A percentile compares a stretch with the other conserved stretches of the same genome.
Conservation (phyloP, 1,140 invertebrate species). For the Prorops nasuta region DNA sequence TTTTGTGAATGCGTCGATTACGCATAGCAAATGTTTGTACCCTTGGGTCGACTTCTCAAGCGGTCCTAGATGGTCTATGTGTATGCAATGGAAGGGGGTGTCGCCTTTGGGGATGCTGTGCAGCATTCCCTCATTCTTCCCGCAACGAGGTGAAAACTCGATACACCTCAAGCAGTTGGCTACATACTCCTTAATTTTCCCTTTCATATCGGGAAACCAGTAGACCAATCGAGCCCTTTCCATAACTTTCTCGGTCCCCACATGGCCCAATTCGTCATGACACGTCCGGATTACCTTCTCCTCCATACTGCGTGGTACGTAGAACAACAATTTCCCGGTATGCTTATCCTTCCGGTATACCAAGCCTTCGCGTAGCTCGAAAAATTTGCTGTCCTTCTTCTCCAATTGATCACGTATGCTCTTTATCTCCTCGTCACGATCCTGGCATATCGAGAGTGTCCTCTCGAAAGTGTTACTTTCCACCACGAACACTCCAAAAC, state of each 20-base stretch:
- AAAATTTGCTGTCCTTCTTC: background rate
- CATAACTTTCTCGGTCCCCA: background rate
- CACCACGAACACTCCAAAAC: background rate
- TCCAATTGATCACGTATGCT: background rate
- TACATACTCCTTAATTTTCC: background rate
- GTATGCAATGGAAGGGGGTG: conserved; percentile 2
- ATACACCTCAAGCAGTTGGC: conserved; percentile 26
- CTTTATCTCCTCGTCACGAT: background rate
- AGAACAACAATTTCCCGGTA: conserved; percentile 6
- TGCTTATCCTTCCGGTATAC: conserved; percentile 16
- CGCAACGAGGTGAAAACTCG: conserved; percentile 3
- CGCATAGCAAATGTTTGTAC: no score
- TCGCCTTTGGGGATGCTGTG: conserved; percentile 4
- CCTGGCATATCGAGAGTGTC: conserved; percentile 3
- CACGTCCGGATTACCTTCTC: conserved; percentile 16
- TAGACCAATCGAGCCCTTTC: background rate
- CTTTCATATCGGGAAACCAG: background rate
- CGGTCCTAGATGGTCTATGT: conserved; percentile 25
- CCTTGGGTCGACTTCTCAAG: conserved; percentile 16
- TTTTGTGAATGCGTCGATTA: conserved; percentile 10
- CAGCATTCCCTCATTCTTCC: conserved; percentile 12
- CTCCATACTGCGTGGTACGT: conserved; percentile 4
- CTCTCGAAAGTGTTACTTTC: background rate
- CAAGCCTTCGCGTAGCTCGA: conserved; percentile 9
- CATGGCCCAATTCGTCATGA: background rate